Percentiles rank a stretch among this genome's conserved stretches.
Evolutionary conservation across 2,888 invertebrate genomes (phyloP).

Genomic region (Antheraea yamamai): DNA sequence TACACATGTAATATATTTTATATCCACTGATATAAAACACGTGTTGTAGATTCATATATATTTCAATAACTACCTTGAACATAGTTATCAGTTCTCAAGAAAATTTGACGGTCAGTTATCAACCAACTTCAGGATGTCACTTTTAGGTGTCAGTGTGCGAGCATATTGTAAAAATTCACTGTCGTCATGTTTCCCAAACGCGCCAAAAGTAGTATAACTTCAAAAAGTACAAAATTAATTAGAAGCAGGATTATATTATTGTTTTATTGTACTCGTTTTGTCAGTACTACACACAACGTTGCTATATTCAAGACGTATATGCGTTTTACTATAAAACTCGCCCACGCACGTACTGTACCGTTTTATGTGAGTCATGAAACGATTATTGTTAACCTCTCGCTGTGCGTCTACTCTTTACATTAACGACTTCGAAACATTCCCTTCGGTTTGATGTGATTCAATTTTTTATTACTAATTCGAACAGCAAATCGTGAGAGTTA

Average conservation of each 20-base stretch:
- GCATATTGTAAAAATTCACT: no score
- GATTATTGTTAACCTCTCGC: conserved; percentile 15
- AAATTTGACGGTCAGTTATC: no score
- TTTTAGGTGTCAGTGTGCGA: no score
- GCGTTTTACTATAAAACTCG: conserved; percentile 16
- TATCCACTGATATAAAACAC: no score
- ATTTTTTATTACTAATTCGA: conserved; percentile 8
- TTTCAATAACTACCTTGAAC: no score
- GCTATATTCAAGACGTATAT: background rate
- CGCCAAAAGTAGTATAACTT: no score
- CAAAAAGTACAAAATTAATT: background rate
- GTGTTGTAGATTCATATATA: no score
- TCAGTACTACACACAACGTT: background rate
- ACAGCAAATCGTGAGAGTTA: background rate
- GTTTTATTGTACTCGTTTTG: background rate
- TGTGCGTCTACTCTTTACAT: conserved; percentile 13
- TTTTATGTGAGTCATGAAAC: conserved; percentile 19
- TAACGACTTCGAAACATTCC: conserved; percentile 10
- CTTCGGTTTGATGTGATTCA: conserved; percentile 5
- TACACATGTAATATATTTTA: no score
- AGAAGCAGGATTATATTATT: background rate
- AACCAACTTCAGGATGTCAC: no score
- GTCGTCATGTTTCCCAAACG: no score
- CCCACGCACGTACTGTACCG: conserved; percentile 6
- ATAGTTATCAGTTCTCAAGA: no score